These are phyloP conservation scores for Synanthedon andrenaeformis DNA, from an alignment of 2,888 invertebrate species.

Conservation along the genomic window DNA sequence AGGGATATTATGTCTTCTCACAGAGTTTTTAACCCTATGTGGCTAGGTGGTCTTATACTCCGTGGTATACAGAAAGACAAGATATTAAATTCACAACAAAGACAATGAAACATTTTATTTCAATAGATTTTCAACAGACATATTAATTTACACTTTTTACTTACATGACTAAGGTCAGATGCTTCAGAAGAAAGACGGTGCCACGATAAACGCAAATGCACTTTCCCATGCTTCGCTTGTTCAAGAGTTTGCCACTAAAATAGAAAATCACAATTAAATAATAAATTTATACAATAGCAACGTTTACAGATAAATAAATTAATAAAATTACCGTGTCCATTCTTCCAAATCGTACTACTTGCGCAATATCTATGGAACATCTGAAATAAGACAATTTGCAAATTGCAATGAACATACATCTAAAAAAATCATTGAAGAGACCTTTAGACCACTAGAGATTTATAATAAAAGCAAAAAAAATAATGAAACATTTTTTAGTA, in stretches of 20 bases:
- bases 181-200: slow-evolving; percentile 80
- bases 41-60: too few species aligned
- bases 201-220: slow-evolving; percentile 93
- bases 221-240: slow-evolving; percentile 94
- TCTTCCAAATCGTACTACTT: slow-evolving; percentile 57
- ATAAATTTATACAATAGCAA: background rate
- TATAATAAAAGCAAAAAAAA: too few species aligned
- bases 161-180: slow-evolving; percentile 80
- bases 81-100: too few species aligned
- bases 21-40: too few species aligned
- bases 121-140: too few species aligned
- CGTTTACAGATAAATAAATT: slow-evolving; percentile 23
- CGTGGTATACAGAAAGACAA: too few species aligned
- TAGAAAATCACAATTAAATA: background rate
- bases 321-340: slow-evolving; percentile 45
- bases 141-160: slow-evolving; percentile 13
- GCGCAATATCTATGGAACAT: slow-evolving; percentile 57
- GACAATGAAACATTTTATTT: too few species aligned
- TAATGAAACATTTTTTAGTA: too few species aligned
- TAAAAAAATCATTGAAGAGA: too few species aligned
- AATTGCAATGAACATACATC: too few species aligned
- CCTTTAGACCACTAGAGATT: too few species aligned
- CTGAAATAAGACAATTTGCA: slow-evolving; percentile 25
- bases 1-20: too few species aligned
- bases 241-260: slow-evolving; percentile 93